Evolutionary conservation across 2,888 invertebrate species (phyloP).

Genomic region (Melitaea athalia): DNA sequence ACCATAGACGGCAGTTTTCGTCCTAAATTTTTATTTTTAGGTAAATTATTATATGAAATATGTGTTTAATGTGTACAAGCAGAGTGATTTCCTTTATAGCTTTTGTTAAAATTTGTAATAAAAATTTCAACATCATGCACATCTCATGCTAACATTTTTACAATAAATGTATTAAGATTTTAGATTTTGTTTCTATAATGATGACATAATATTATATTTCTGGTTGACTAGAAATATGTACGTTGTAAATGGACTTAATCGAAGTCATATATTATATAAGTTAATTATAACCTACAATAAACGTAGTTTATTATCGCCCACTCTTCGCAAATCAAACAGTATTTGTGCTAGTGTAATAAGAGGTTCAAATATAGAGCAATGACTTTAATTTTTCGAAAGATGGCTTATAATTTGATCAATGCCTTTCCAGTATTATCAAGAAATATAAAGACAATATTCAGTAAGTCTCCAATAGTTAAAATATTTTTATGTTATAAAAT

Average conservation of each 20-base stretch:
- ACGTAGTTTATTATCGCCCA: background rate
- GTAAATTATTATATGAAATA: conserved; percentile 6
- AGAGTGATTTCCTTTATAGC: background rate
- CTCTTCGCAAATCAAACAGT: background rate
- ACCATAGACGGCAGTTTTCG: conserved; percentile 1
- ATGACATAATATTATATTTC: background rate
- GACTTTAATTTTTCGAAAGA: background rate
- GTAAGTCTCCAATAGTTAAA: too few relatives aligned
- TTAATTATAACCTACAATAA: too few relatives aligned
- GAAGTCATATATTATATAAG: too few relatives aligned
- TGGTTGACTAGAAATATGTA: background rate
- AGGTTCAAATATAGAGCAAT: background rate
- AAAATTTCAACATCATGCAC: background rate
- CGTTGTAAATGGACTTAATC: background rate
- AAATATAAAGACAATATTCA: background rate
- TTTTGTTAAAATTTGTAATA: background rate
- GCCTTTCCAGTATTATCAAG: conserved; percentile 2
- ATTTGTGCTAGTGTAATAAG: background rate
- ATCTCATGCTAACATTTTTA: background rate
- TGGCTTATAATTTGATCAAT: background rate
- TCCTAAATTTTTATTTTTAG: background rate
- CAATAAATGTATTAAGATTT: background rate
- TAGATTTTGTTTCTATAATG: background rate
- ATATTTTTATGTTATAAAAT: too few relatives aligned
- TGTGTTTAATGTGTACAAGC: background rate